Evolutionary conservation across 2,888 invertebrate species (phyloP).

Genomic region (Muschampia plurimacula): DNA sequence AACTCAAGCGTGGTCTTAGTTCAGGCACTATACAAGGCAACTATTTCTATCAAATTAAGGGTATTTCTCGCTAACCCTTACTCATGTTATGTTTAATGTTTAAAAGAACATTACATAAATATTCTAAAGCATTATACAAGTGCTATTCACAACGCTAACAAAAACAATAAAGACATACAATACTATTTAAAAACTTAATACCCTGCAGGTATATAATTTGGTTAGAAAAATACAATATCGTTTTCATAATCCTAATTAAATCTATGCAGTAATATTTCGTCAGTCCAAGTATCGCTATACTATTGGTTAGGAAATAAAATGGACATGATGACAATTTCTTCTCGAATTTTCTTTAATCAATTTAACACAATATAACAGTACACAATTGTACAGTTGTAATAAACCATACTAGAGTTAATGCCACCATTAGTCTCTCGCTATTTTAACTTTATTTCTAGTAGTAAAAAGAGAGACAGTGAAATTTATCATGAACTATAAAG

Average conservation of each 20-base stretch:
- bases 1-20: neutral
- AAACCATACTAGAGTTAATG: no score
- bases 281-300: neutral
- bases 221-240: slow-evolving; percentile 6
- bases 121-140: slow-evolving; percentile 1
- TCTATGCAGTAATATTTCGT: neutral
- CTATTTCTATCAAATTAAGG: neutral
- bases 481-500: no score
- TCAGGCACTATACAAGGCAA: neutral
- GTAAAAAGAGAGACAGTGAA: no score
- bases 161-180: neutral
- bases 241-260: neutral
- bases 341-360: no score
- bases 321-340: no score
- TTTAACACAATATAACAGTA: no score
- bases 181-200: slow-evolving; percentile 17
- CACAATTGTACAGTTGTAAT: no score
- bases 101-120: neutral
- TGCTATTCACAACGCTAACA: slow-evolving; percentile 5
- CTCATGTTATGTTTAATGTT: neutral
- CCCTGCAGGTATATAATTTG: slow-evolving; percentile 22
- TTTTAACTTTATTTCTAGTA: no score
- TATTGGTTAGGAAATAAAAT: no score
- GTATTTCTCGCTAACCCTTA: neutral
- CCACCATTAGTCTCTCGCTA: no score